phyloP scores from a whole-genome alignment of 1,140 invertebrate genomes.

The Battus philenor region DNA sequence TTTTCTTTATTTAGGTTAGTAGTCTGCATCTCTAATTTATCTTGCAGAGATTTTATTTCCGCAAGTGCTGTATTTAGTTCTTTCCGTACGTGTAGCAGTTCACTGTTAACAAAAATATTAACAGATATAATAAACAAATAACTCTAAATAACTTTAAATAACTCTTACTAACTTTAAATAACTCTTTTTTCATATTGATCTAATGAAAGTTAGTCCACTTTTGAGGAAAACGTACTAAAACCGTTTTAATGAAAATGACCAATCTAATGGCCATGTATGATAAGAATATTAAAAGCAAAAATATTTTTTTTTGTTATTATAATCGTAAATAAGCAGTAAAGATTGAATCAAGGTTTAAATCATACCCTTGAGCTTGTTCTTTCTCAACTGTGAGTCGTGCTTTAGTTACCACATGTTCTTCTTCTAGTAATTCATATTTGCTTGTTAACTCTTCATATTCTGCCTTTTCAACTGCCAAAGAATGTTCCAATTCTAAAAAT shows the following conservation, averaged over 20 bases:
- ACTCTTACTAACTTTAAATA: too few species aligned
- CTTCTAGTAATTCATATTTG: conserved; percentile 89
- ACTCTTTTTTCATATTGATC: too few species aligned
- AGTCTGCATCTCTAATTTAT: conserved; percentile 82
- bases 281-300: too few species aligned
- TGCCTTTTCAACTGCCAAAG: conserved; percentile 80
- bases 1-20: conserved; percentile 87
- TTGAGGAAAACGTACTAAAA: too few species aligned
- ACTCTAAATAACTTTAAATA: too few species aligned
- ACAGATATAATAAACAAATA: too few species aligned
- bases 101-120: conserved; percentile 33
- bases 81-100: conserved; percentile 61
- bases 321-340: too few species aligned
- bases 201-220: too few species aligned
- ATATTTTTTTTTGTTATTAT: too few species aligned
- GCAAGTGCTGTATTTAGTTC: conserved; percentile 78
- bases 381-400: conserved; percentile 86
- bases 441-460: conserved; percentile 87
- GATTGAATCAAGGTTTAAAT: conserved; percentile 5
- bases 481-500: conserved; percentile 80
- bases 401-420: conserved; percentile 88
- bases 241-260: too few species aligned
- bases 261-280: too few species aligned
- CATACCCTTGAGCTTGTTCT: conserved; percentile 78
- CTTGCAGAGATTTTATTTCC: conserved; percentile 82